Evolutionary conservation across 2,888 invertebrate genomes (phyloP).

Genomic region (Blomia tropicalis): DNA sequence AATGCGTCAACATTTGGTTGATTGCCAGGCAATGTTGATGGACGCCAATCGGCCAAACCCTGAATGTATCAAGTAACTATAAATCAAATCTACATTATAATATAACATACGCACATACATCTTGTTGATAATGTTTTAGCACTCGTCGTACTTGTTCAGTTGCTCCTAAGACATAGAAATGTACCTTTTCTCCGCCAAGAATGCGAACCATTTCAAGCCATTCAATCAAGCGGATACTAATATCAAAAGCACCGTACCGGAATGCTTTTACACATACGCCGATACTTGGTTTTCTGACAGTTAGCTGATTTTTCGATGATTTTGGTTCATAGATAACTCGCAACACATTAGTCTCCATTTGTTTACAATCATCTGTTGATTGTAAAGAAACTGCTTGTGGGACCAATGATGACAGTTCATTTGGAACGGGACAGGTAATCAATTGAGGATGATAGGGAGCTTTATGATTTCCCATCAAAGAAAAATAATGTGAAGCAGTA

Average conservation of each 20-base stretch:
- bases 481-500: background rate
- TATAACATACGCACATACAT: background rate
- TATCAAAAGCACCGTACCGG: background rate
- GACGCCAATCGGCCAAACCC: constrained; percentile 16
- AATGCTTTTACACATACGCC: constrained; percentile 15
- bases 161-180: background rate
- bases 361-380: background rate
- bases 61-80: background rate
- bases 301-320: background rate
- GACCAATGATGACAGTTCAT: no score
- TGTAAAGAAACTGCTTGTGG: background rate
- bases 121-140: constrained; percentile 11
- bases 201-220: constrained; percentile 13
- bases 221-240: constrained; percentile 15
- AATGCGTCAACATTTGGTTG: constrained; percentile 6
- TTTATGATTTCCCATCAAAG: background rate
- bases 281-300: background rate
- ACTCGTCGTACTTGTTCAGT: background rate
- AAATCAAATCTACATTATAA: background rate
- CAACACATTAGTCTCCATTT: background rate
- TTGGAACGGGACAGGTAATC: constrained; percentile 16
- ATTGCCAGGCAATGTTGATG: background rate
- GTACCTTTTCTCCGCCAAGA: constrained; percentile 4
- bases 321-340: background rate
- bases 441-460: background rate